Evolutionary conservation across 2,113 vertebrate genomes (phyloP), one percentile per base, ranked within the genome.

Genomic region (Stegastes partitus): DNA sequence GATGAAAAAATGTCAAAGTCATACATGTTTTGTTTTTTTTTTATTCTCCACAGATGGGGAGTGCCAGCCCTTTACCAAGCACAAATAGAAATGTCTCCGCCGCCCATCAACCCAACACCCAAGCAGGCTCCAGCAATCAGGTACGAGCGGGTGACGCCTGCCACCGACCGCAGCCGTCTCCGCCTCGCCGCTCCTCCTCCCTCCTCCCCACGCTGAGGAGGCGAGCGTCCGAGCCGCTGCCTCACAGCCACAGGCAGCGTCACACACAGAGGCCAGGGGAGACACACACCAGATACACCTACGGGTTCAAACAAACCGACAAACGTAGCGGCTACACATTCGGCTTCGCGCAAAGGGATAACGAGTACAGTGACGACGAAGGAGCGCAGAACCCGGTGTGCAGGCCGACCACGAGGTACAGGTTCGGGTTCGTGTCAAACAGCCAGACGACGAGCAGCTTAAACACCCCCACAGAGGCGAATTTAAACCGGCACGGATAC

Each of bases 141-240:
- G 91, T 93, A 93, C 87, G 26, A 67, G 54, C 2, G 5, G 23
- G 76, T 12, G 79, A 83, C 14, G 34, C 51, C 84, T 15, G 26
- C 75, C 61, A 12, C 9, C 79, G 37, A 25, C 65, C 23, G 49
- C 83, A 72, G 47, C 78, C 88, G 1, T 50, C 87, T 18, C 77
- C 16, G 0, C 81, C 79, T n/a, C 68, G 7, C n/a, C 77, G 68
- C 80, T 87, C 81, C 58, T 88, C 84, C 68, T 69, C 83, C n/a
- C 74, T 92, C 77, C 75, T 90, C 65, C 82, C 83, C 28, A 14
- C 34, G 2, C 79, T 74, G 71, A 85, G 88, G 83, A 85, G 87
- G 71, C 65, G 81, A 42, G 88, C 66, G 21, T 75, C 91, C 0
- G 88, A 91, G 68, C 90, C 79, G 19, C 81, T 75, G 63, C 59